phyloP scores from a whole-genome alignment of 2,888 invertebrate genomes.

The Parasteatoda lunata region DNA sequence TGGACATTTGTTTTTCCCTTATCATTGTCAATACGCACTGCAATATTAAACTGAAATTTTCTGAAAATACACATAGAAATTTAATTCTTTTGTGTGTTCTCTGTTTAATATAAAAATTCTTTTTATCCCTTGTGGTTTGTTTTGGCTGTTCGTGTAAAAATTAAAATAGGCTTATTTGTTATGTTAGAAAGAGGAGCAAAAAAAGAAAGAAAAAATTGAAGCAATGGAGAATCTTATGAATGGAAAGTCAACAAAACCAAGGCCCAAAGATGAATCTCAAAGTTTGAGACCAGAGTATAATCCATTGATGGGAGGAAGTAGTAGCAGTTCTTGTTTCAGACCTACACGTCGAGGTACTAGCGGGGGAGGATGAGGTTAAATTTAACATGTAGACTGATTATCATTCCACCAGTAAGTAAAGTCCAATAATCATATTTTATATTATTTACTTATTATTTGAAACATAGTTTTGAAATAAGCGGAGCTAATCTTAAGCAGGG shows the following conservation, averaged over 20 bases:
- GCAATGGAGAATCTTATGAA: constrained; percentile 36
- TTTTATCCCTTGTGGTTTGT: background rate
- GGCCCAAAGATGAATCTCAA: constrained; percentile 1
- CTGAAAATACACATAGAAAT: background rate
- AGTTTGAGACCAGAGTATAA: constrained; percentile 37
- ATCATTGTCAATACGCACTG: no score
- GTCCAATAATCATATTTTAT: no score
- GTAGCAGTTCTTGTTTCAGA: constrained; percentile 23
- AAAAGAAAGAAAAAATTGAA: constrained; percentile 49
- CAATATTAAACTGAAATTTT: background rate
- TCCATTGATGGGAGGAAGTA: constrained; percentile 55
- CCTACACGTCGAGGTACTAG: constrained; percentile 34
- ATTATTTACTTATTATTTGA: no score
- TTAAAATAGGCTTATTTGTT: background rate
- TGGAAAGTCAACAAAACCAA: constrained; percentile 21
- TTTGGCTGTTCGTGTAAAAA: background rate
- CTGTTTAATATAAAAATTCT: background rate
- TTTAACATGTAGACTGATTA: background rate
- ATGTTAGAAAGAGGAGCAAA: constrained; percentile 52
- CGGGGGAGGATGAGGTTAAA: constrained; percentile 67
- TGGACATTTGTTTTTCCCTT: no score
- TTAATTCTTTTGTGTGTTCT: background rate
- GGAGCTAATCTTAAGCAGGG: no score
- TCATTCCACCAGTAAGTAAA: background rate
- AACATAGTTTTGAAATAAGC: no score